A percentile compares a stretch with the other conserved stretches of the same genome.
Conservation (phyloP, 2,113 vertebrate genomes). For the Salvelinus alpinus region DNA sequence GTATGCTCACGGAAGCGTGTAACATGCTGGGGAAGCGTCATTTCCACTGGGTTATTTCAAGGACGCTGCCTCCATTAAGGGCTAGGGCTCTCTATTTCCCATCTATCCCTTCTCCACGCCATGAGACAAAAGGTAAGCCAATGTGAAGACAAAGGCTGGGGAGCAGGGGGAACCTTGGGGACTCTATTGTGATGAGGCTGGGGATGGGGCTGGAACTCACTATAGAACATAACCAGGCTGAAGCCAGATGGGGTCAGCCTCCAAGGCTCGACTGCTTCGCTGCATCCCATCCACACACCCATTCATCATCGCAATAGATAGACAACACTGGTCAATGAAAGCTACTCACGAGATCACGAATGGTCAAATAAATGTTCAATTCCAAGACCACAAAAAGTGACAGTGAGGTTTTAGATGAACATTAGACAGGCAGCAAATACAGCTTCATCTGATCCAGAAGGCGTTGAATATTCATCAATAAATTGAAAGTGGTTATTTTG, state of each 20-base stretch:
- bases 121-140: constrained; percentile 70
- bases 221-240: constrained; percentile 32
- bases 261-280: constrained; percentile 52
- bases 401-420: no score
- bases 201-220: no score
- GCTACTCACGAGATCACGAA: constrained; percentile 15
- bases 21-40: constrained; percentile 63
- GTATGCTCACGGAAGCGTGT: constrained; percentile 62
- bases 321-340: constrained; percentile 30
- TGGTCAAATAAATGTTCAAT: constrained; percentile 9
- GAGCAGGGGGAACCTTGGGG: no score
- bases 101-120: constrained; percentile 38
- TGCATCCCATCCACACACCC: constrained; percentile 35
- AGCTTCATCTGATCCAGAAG: no score
- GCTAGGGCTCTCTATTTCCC: constrained; percentile 9
- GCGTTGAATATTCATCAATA: no score
- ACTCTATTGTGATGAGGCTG: no score
- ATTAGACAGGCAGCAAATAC: no score
- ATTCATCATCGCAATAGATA: background rate
- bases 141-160: constrained; percentile 35
- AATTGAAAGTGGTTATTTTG: no score
- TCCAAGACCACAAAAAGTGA: background rate
- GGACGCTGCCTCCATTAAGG: constrained; percentile 58
- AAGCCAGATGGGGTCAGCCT: constrained; percentile 73
- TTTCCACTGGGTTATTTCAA: constrained; percentile 67